phyloP scores from a whole-genome alignment of 2,888 invertebrate species.

The Andricus quercusramuli region DNA sequence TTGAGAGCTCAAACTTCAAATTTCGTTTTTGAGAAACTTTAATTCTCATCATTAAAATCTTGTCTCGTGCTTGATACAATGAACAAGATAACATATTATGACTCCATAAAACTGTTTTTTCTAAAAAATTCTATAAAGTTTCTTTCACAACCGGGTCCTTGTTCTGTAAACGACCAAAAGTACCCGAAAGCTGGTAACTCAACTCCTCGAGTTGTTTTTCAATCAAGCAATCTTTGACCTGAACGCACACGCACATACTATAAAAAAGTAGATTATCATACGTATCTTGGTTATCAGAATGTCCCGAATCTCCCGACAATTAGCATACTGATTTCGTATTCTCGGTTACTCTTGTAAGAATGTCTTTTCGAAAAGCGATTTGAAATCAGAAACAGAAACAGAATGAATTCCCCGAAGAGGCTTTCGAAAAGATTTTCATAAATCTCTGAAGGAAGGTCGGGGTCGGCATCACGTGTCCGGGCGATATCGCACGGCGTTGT shows the following conservation, averaged over 20 bases:
- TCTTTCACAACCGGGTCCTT: background rate
- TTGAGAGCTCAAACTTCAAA: background rate
- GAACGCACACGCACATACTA: slow-evolving; percentile 17
- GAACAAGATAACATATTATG: background rate
- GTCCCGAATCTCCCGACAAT: background rate
- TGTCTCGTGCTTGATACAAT: background rate
- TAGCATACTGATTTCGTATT: slow-evolving; percentile 35
- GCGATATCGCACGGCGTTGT: slow-evolving; percentile 21
- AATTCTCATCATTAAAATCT: background rate
- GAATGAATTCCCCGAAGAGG: slow-evolving; percentile 35
- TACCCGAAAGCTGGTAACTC: background rate
- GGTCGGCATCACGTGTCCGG: slow-evolving; percentile 32
- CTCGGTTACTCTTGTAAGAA: slow-evolving; percentile 28
- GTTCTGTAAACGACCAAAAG: background rate
- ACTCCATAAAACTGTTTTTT: slow-evolving; percentile 7
- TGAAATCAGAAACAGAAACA: slow-evolving; percentile 35
- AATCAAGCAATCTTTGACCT: slow-evolving; percentile 18
- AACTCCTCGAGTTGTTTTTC: slow-evolving; percentile 16
- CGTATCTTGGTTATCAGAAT: slow-evolving; percentile 32
- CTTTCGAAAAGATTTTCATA: slow-evolving; percentile 42
- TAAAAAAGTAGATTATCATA: slow-evolving; percentile 36
- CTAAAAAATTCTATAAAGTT: background rate
- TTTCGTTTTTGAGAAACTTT: background rate
- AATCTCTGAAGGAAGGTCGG: slow-evolving; percentile 36
- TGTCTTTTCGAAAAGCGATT: slow-evolving; percentile 40